Conservation (phyloP, 2,888 invertebrate species). For the Acleris cristana region DNA sequence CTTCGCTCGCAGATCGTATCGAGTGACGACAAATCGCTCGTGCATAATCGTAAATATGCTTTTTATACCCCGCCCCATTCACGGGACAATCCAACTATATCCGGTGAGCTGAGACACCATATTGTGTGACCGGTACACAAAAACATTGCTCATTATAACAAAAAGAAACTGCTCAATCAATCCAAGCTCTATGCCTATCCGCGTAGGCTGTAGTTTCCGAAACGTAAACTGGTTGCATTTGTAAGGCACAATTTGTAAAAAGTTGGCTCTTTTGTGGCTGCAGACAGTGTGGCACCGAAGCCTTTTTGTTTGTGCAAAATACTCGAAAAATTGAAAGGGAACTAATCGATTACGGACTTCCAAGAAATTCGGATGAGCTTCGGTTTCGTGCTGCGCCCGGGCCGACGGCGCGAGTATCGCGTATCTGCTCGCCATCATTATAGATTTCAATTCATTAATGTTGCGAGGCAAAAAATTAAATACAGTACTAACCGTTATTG, state of each 20-base stretch:
- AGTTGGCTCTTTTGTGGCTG: constrained; percentile 72
- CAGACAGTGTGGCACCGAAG: constrained; percentile 80
- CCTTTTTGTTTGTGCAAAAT: constrained; percentile 73
- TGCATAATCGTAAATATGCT: constrained; percentile 79
- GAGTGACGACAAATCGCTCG: constrained; percentile 80
- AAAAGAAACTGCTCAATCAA: constrained; percentile 47
- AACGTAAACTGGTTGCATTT: constrained; percentile 62
- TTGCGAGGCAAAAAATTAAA: constrained; percentile 13
- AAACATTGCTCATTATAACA: constrained; percentile 69
- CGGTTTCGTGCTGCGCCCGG: constrained; percentile 26
- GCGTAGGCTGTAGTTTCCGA: constrained; percentile 55
- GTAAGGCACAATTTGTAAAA: constrained; percentile 74
- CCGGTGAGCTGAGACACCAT: constrained; percentile 69
- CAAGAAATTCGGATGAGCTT: constrained; percentile 61
- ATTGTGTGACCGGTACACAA: constrained; percentile 71
- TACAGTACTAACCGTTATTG: constrained; percentile 21
- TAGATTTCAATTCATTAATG: constrained; percentile 29
- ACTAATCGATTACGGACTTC: constrained; percentile 61
- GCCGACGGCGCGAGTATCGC: constrained; percentile 11
- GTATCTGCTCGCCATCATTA: constrained; percentile 29
- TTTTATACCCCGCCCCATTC: constrained; percentile 69
- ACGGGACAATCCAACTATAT: constrained; percentile 69
- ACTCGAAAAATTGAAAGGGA: constrained; percentile 60
- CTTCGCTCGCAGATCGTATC: constrained; percentile 68
- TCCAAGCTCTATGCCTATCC: constrained; percentile 48